phyloP scores from a whole-genome alignment of 2,113 vertebrate species.

The Apodemus sylvaticus region DNA sequence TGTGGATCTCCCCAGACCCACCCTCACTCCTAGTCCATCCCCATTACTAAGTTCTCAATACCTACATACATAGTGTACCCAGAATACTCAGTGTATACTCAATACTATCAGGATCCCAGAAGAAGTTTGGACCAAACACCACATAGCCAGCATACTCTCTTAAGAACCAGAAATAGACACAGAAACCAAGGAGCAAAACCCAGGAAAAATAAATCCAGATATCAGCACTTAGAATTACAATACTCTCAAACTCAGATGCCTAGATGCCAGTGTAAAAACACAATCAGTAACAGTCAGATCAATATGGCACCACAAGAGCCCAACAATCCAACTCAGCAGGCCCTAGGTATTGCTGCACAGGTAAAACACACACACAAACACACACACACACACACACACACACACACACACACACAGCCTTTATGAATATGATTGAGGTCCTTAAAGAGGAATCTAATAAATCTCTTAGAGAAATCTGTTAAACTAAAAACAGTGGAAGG shows the following conservation, averaged over 20 bases:
- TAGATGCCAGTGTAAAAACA: neutral
- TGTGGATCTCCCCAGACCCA: too few species aligned
- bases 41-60: neutral
- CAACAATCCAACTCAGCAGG: neutral
- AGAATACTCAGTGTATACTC: neutral
- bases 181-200: neutral
- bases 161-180: neutral
- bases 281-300: neutral
- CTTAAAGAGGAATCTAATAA: neutral
- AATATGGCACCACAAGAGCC: neutral
- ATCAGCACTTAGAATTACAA: neutral
- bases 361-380: neutral
- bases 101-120: neutral
- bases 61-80: neutral
- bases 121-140: neutral
- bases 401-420: neutral
- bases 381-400: too few species aligned
- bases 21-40: neutral
- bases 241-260: neutral
- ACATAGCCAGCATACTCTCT: neutral
- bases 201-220: neutral
- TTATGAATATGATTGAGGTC: neutral
- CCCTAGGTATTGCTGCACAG: neutral
- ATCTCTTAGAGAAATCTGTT: neutral
- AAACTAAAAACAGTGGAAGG: neutral